Evolutionary conservation across 2,797 vertebrate genomes (phyloP).

Genomic region (Pipistrellus nathusii): DNA sequence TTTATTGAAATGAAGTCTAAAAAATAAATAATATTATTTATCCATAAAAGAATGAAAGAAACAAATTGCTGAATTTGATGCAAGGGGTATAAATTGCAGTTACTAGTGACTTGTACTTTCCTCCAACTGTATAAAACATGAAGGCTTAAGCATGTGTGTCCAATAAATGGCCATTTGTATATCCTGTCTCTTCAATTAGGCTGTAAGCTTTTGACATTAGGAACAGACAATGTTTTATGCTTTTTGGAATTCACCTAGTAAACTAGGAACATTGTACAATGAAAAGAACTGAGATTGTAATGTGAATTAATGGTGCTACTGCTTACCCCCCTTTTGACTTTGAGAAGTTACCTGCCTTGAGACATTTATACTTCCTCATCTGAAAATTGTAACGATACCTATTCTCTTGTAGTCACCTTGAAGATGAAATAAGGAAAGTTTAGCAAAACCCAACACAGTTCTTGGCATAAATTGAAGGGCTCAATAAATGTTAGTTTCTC

Average conservation of each 20-base stretch:
- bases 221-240: not conserved
- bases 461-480: not conserved
- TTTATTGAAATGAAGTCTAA: not conserved
- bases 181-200: not conserved
- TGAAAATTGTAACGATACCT: not conserved
- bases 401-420: not conserved
- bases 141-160: not conserved
- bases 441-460: not conserved
- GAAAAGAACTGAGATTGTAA: not conserved
- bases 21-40: not conserved
- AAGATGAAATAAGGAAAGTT: slow-evolving; percentile 47
- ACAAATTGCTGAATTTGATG: not conserved
- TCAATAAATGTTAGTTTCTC: not conserved
- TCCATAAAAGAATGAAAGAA: not conserved
- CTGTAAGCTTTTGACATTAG: not conserved
- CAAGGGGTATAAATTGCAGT: not conserved
- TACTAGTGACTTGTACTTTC: not conserved
- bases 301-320: not conserved
- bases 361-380: not conserved
- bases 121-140: not conserved
- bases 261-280: not conserved
- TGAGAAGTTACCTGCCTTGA: not conserved
- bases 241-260: not conserved
- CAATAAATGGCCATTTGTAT: not conserved
- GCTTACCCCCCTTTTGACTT: not conserved